Evolutionary conservation across 2,888 invertebrate species (phyloP), one percentile per base, ranked within the genome.

Genomic region (Andricus curvator): DNA sequence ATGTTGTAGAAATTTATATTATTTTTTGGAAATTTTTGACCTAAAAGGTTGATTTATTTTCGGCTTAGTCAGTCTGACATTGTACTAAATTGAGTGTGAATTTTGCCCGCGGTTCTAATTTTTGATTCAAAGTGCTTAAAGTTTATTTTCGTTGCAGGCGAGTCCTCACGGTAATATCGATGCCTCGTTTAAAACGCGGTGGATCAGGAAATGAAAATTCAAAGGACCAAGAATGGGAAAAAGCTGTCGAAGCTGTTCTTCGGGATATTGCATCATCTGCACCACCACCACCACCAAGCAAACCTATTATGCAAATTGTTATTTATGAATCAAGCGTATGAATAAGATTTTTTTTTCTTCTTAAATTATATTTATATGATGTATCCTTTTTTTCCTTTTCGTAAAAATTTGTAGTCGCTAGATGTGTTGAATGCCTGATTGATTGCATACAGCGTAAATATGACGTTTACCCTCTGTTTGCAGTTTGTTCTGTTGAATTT

Each of bases 301-400:
- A 94, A n/a, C 95, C 95, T 1, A 94, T 97, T 51, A 94, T 97
- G 64, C 97, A 97, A 93, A 97, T 97, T 85, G 96, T 97, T 87
- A 96, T 97, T 90, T 97, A 97, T 93, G 97, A 97, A 92, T 97
- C 97, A 80, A 97, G 97, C n/a, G 97, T 97, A 76, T 97, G 91
- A 92, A 48, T n/a, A 33, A 33, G 20, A 56, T 51, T 25, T 48
- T 17, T 17, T 68, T 41, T 22, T 68, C 8, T 68, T 17, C 48
- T 68, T 17, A 56, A 56, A 56, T n/a, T 56, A 22, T 56, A 56
- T 56, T 67, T 67, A 41, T 41, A 37, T 22, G 20, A 33, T 33
- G 33, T 33, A 8, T 33, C 5, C 33, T 5, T 33, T 33, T 33
- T 33, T 6, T 6, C 33, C 3, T 6, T 33, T 33, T 6, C 6